These are phyloP conservation scores for Amphibalanus amphitrite DNA, from an alignment of 1,140 invertebrate species.

Conservation along the genomic window DNA sequence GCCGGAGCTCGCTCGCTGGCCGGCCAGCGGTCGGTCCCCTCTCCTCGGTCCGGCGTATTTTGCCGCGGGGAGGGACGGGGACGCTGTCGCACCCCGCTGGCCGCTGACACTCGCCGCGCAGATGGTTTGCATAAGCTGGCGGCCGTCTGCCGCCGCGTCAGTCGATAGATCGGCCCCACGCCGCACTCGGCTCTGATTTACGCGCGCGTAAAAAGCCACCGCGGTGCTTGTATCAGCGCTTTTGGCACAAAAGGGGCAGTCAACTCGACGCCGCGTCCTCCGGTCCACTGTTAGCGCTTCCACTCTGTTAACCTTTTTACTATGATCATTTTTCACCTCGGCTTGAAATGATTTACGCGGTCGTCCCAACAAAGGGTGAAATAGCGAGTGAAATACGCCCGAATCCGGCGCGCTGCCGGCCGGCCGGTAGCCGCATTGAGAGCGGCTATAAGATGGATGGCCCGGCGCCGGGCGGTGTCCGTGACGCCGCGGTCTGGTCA, in stretches of 20 bases:
- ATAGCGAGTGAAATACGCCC: not conserved
- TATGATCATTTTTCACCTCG: not conserved
- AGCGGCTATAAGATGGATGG: not conserved
- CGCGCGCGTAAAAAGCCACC: not conserved
- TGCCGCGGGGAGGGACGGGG: too few species aligned
- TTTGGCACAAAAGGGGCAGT: not conserved
- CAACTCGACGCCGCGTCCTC: not conserved
- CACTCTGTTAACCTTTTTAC: slow-evolving; percentile 1
- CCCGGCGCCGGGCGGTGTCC: too few species aligned
- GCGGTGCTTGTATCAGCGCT: not conserved
- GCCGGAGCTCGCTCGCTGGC: too few species aligned
- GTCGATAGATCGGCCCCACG: not conserved
- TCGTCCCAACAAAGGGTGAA: not conserved
- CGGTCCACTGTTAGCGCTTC: not conserved
- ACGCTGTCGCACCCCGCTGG: too few species aligned
- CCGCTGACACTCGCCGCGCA: not conserved
- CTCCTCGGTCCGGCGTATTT: too few species aligned
- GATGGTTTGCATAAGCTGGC: not conserved
- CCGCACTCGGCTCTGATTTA: not conserved
- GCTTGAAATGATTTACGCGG: slow-evolving; percentile 1
- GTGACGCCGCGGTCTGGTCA: too few species aligned
- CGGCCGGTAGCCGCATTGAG: not conserved
- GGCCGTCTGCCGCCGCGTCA: not conserved
- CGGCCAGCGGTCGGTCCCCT: too few species aligned
- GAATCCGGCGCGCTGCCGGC: not conserved